phyloP scores from a whole-genome alignment of 2,888 invertebrate species.

The Ophion ellenae region DNA sequence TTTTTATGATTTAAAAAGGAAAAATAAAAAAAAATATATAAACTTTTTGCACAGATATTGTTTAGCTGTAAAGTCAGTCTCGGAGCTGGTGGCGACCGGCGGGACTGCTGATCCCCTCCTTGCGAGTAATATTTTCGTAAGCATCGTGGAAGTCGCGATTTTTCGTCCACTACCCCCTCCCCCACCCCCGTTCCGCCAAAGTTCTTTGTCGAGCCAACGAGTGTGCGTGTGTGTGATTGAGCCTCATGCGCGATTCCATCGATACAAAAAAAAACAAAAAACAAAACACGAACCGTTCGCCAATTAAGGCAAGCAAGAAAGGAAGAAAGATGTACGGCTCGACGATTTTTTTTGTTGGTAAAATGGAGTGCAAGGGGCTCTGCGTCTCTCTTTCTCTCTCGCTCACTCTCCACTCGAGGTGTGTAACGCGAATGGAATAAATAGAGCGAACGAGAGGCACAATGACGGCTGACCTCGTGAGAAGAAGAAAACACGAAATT shows the following conservation, averaged over 20 bases:
- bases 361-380: constrained; percentile 36
- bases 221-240: constrained; percentile 48
- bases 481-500: neutral
- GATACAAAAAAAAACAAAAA: constrained; percentile 2
- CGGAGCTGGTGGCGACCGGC: constrained; percentile 62
- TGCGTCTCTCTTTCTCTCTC: constrained; percentile 53
- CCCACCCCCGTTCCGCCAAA: neutral
- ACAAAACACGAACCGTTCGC: constrained; percentile 7
- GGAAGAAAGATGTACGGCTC: constrained; percentile 11
- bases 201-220: constrained; percentile 64
- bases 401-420: constrained; percentile 30
- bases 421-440: constrained; percentile 48
- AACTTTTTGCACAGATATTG: constrained; percentile 64
- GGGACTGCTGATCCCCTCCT: constrained; percentile 57
- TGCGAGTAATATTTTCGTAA: constrained; percentile 57
- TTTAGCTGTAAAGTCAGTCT: constrained; percentile 63
- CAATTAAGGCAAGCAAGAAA: constrained; percentile 13
- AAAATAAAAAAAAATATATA: constrained; percentile 39
- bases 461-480: constrained; percentile 56
- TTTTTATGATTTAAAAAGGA: constrained; percentile 63
- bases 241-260: constrained; percentile 64
- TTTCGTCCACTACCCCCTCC: constrained; percentile 1
- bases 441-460: constrained; percentile 31
- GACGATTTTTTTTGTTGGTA: neutral
- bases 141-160: constrained; percentile 59